phyloP scores from a whole-genome alignment of 2,113 vertebrate species.

The Zosterops japonicus region DNA sequence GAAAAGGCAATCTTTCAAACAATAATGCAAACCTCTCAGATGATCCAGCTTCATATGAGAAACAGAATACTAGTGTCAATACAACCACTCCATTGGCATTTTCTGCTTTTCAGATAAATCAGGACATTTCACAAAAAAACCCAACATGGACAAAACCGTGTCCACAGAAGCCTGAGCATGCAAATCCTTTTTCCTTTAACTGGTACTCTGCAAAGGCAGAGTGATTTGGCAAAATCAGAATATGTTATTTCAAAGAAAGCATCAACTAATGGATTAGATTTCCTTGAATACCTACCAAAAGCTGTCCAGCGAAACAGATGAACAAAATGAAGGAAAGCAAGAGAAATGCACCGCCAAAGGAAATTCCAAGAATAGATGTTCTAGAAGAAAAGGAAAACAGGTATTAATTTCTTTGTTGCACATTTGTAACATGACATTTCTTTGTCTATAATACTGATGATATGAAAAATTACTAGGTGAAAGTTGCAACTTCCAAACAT shows the following conservation, averaged over 20 bases:
- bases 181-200: background rate
- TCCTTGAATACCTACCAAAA: conserved; percentile 84
- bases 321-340: conserved; percentile 90
- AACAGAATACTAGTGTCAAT: background rate
- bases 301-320: conserved; percentile 92
- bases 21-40: background rate
- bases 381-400: conserved; percentile 72
- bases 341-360: conserved; percentile 90
- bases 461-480: background rate
- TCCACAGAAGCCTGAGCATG: background rate
- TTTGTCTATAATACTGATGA: background rate
- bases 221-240: background rate
- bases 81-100: background rate
- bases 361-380: conserved; percentile 87
- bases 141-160: background rate
- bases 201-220: background rate
- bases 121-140: background rate
- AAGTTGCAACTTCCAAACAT: background rate
- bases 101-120: background rate
- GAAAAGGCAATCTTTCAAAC: background rate
- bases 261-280: background rate
- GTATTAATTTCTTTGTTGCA: background rate
- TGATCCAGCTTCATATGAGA: background rate
- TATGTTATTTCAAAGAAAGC: background rate
- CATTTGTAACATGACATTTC: background rate